A percentile compares a stretch with the other conserved stretches of the same genome.
Evolutionary conservation across 2,888 invertebrate species (phyloP).

Genomic region (Pachliopta kotzebuea): DNA sequence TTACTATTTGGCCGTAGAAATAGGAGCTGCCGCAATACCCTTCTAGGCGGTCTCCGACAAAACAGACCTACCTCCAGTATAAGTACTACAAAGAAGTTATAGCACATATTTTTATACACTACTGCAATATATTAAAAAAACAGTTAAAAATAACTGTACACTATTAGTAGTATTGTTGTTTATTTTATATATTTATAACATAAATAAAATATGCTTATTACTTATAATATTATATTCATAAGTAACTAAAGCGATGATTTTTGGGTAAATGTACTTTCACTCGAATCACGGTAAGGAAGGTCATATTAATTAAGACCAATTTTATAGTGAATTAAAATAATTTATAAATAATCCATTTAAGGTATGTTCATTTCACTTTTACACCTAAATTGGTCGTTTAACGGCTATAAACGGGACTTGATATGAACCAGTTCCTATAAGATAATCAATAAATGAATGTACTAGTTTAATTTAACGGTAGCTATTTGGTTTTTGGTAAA

Average conservation of each 20-base stretch:
- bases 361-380: not conserved
- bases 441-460: too few relatives aligned
- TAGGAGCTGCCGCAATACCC: too few relatives aligned
- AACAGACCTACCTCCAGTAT: too few relatives aligned
- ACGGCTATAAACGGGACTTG: not conserved
- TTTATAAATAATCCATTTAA: not conserved
- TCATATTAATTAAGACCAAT: constrained; percentile 1
- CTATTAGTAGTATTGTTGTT: too few relatives aligned
- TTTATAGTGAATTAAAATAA: not conserved
- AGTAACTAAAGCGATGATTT: not conserved
- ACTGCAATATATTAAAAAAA: not conserved
- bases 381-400: not conserved
- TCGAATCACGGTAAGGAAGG: constrained; percentile 6
- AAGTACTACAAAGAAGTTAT: not conserved
- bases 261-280: constrained; percentile 7
- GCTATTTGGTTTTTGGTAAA: too few relatives aligned
- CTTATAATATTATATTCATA: not conserved
- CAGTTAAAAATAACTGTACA: too few relatives aligned
- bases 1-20: too few relatives aligned
- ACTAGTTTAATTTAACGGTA: too few relatives aligned
- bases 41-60: too few relatives aligned
- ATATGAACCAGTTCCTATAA: too few relatives aligned
- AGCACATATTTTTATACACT: not conserved
- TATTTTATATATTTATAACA: too few relatives aligned
- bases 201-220: too few relatives aligned